phyloP scores from a whole-genome alignment of 2,888 invertebrate genomes.

The Latheticus oryzae region DNA sequence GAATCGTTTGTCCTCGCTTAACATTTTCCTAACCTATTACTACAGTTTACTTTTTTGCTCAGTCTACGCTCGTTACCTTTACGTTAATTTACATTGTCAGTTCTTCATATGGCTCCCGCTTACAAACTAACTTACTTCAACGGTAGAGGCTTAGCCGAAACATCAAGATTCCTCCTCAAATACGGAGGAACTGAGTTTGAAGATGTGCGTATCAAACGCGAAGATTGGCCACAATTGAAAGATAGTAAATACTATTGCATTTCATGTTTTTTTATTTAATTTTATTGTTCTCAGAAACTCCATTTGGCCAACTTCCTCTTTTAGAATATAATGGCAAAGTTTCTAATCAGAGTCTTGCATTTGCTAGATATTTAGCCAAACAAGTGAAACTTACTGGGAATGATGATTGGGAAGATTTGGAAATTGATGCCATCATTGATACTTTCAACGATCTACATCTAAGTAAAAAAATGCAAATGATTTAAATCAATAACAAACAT shows the following conservation, averaged over 20 bases:
- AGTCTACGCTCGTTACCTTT: too few species aligned
- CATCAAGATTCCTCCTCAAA: constrained; percentile 69
- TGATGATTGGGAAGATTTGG: constrained; percentile 70
- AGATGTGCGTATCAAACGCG: constrained; percentile 68
- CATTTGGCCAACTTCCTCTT: constrained; percentile 74
- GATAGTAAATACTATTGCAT: constrained; percentile 3
- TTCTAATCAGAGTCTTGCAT: constrained; percentile 72
- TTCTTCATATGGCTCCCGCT: constrained; percentile 64
- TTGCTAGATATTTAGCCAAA: constrained; percentile 73
- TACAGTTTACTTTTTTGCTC: too few species aligned
- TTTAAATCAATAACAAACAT: not conserved
- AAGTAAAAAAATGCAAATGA: constrained; percentile 62
- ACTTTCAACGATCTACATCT: constrained; percentile 72
- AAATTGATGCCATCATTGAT: constrained; percentile 73
- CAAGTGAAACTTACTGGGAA: constrained; percentile 70
- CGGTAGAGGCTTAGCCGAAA: constrained; percentile 71
- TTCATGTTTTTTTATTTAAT: not conserved
- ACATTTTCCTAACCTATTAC: too few species aligned
- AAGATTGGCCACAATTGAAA: constrained; percentile 39
- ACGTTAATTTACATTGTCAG: too few species aligned
- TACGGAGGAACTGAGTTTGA: constrained; percentile 73
- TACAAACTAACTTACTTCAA: constrained; percentile 74
- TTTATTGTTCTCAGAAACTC: constrained; percentile 61
- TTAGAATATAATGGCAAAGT: constrained; percentile 73
- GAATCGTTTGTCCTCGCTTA: too few species aligned